Conservation (phyloP, 2,888 invertebrate species). For the Acrocera orbiculus region DNA sequence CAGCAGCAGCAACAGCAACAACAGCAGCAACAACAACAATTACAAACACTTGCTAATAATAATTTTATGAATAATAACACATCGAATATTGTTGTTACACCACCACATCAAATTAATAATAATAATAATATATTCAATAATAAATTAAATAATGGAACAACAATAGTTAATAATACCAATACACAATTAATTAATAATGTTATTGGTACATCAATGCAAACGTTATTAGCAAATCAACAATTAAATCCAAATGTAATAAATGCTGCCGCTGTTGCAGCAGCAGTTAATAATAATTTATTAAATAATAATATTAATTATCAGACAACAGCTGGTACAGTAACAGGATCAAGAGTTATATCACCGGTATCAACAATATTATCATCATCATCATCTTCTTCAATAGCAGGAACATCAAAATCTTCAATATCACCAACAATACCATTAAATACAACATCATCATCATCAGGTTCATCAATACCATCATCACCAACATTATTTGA, state of each 20-base stretch:
- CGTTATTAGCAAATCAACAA: slow-evolving; percentile 4
- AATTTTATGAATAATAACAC: too few species aligned
- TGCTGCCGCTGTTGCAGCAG: neutral
- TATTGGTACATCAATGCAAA: slow-evolving; percentile 9
- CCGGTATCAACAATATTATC: too few species aligned
- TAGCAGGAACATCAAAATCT: too few species aligned
- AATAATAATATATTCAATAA: slow-evolving; percentile 1
- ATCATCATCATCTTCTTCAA: slow-evolving; percentile 14
- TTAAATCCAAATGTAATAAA: neutral
- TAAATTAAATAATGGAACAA: too few species aligned
- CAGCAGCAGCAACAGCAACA: too few species aligned
- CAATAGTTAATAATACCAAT: slow-evolving; percentile 7
- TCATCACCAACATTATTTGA: slow-evolving; percentile 12
- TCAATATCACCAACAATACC: slow-evolving; percentile 14
- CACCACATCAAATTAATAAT: too few species aligned
- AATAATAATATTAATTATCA: slow-evolving; percentile 14
- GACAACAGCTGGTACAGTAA: slow-evolving; percentile 11
- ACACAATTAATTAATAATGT: slow-evolving; percentile 6
- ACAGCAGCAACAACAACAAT: slow-evolving; percentile 5
- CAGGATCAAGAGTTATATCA: slow-evolving; percentile 14
- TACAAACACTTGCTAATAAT: slow-evolving; percentile 6
- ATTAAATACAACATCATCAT: slow-evolving; percentile 14
- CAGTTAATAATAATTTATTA: slow-evolving; percentile 10
- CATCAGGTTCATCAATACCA: slow-evolving; percentile 14
- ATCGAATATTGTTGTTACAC: too few species aligned